These are phyloP conservation scores for Acanthaster planci DNA, from an alignment of 35 echinoderm and acorn worm genomes.

Conservation along the genomic window DNA sequence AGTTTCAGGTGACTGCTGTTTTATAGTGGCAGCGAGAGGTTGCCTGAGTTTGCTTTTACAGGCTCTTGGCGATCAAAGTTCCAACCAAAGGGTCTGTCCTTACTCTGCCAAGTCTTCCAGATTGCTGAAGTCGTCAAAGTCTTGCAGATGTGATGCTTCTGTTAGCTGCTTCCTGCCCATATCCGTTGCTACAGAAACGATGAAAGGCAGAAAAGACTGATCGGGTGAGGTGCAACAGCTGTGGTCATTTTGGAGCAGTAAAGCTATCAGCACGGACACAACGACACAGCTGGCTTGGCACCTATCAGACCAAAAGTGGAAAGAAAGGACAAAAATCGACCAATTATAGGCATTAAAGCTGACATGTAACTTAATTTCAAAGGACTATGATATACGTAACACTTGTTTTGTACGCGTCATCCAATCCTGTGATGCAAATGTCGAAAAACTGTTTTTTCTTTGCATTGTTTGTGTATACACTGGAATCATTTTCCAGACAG, in stretches of 20 bases:
- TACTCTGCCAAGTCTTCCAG: conserved; percentile 45
- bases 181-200: conserved; percentile 43
- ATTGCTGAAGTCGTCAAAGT: conserved; percentile 46
- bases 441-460: too few relatives aligned
- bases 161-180: conserved; percentile 43
- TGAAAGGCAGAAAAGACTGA: neutral
- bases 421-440: too few relatives aligned
- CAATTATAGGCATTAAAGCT: too few relatives aligned
- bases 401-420: too few relatives aligned
- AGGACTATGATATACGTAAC: too few relatives aligned
- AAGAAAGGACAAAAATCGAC: neutral
- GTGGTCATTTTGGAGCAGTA: conserved; percentile 61
- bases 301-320: conserved; percentile 35
- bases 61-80: too few relatives aligned
- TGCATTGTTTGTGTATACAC: too few relatives aligned
- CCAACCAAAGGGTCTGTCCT: neutral
- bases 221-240: neutral
- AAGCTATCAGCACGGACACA: conserved; percentile 48
- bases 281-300: conserved; percentile 71
- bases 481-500: too few relatives aligned
- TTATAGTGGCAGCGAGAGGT: too few relatives aligned
- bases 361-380: too few relatives aligned
- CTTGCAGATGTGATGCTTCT: conserved; percentile 36
- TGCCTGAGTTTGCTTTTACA: too few relatives aligned
- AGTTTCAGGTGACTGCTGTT: too few relatives aligned